These are phyloP conservation scores for Passer montanus DNA, from an alignment of 2,113 vertebrate species.

Conservation along the genomic window DNA sequence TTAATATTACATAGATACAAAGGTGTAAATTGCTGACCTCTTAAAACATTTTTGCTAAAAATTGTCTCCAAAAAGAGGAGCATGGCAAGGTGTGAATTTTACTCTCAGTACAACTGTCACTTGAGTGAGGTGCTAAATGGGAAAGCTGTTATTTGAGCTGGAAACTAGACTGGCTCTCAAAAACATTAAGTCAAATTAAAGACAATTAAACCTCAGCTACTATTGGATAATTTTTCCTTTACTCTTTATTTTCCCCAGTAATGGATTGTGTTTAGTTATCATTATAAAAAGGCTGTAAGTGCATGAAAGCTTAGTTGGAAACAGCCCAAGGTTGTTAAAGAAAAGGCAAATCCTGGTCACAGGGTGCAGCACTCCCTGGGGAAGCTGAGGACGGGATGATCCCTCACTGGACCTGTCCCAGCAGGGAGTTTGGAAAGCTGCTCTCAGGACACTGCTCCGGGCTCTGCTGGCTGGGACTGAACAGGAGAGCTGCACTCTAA, in stretches of 20 bases:
- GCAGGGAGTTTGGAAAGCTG: background rate
- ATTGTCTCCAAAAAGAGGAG: background rate
- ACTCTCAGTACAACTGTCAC: background rate
- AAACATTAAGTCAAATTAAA: background rate
- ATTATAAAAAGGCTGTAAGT: background rate
- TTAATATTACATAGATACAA: background rate
- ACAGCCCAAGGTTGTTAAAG: background rate
- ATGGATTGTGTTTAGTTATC: background rate
- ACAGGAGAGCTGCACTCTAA: rapidly evolving
- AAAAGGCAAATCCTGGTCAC: background rate
- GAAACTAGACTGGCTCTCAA: background rate
- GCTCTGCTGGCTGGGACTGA: background rate
- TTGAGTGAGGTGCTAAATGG: slow-evolving; percentile 10
- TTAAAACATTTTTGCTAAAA: background rate
- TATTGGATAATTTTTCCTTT: background rate
- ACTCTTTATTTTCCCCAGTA: background rate
- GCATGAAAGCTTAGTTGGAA: background rate
- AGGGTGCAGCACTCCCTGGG: background rate
- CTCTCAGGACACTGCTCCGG: background rate
- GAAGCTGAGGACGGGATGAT: background rate
- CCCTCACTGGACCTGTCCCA: background rate
- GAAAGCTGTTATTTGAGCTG: slow-evolving; percentile 22
- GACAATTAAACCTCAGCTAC: background rate
- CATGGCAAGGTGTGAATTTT: slow-evolving; percentile 2
- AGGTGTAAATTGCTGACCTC: background rate